phyloP scores from a whole-genome alignment of 1,140 invertebrate species.

The Nasonia vitripennis region DNA sequence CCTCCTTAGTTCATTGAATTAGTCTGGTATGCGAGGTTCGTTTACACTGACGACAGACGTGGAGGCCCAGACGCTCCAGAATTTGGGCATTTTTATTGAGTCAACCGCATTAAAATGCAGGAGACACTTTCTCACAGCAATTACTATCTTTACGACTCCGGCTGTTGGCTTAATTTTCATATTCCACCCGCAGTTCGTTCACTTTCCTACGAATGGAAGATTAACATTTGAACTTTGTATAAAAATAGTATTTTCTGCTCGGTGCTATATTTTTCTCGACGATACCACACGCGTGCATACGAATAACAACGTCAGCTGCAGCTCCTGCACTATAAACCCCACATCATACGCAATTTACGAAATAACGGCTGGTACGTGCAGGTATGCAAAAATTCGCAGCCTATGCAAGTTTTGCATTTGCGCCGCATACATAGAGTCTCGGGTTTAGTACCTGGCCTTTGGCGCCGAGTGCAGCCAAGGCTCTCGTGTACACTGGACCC shows the following conservation, averaged over 20 bases:
- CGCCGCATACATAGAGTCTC: not conserved
- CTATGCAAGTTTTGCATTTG: not conserved
- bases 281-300: too few species aligned
- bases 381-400: not conserved
- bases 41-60: slow-evolving; percentile 55
- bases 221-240: too few species aligned
- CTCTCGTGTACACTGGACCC: slow-evolving; percentile 49
- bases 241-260: too few species aligned
- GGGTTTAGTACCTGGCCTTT: not conserved
- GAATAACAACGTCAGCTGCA: not conserved
- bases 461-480: not conserved
- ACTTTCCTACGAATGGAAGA: not conserved
- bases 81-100: slow-evolving; percentile 47
- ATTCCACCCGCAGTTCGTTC: not conserved
- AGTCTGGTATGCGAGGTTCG: slow-evolving; percentile 67
- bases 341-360: not conserved
- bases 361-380: not conserved
- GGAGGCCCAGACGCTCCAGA: slow-evolving; percentile 44
- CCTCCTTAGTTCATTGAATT: slow-evolving; percentile 64
- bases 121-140: slow-evolving; percentile 49
- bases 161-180: not conserved
- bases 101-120: slow-evolving; percentile 37
- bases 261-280: too few species aligned
- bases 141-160: slow-evolving; percentile 38
- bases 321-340: too few species aligned